These are phyloP conservation scores for Phyllotreta striolata DNA, from an alignment of 2,888 invertebrate genomes.

Conservation along the genomic window DNA sequence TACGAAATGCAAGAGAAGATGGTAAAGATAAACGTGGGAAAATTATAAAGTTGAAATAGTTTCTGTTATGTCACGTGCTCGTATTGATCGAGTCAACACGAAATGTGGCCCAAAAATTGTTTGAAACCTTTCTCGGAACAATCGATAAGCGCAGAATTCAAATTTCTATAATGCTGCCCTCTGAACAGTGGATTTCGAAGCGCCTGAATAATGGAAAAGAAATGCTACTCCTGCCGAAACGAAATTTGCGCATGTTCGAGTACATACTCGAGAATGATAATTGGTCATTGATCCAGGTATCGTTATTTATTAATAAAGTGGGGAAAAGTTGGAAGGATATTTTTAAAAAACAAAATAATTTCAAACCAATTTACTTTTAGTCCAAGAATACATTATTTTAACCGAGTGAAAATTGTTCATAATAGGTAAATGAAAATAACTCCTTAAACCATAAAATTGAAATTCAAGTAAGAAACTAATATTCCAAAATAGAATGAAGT, in stretches of 20 bases:
- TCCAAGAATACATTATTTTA: conserved; percentile 13
- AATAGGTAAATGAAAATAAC: conserved; percentile 13
- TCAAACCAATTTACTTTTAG: conserved; percentile 18
- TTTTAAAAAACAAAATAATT: not conserved
- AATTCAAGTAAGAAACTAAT: not conserved
- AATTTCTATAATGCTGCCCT: not conserved
- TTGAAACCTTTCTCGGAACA: conserved; percentile 23
- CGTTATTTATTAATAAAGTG: too few relatives aligned
- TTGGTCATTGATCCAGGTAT: too few relatives aligned
- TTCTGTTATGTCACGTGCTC: conserved; percentile 22
- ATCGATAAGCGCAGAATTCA: conserved; percentile 16
- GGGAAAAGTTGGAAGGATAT: too few relatives aligned
- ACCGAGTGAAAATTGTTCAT: conserved; percentile 12
- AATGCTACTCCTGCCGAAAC: too few relatives aligned
- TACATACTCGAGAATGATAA: too few relatives aligned
- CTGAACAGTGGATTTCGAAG: not conserved
- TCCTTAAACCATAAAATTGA: conserved; percentile 20
- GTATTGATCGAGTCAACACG: conserved; percentile 25
- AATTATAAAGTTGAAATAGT: conserved; percentile 29
- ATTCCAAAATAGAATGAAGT: not conserved
- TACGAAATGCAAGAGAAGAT: not conserved
- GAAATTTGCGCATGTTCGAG: too few relatives aligned
- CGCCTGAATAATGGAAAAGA: not conserved
- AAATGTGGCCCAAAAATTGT: conserved; percentile 25
- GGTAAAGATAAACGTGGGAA: conserved; percentile 19